A percentile compares a stretch with the other conserved stretches of the same genome.
These are phyloP conservation scores for Ophion slaviceki DNA, from an alignment of 2,888 invertebrate species.

Conservation along the genomic window DNA sequence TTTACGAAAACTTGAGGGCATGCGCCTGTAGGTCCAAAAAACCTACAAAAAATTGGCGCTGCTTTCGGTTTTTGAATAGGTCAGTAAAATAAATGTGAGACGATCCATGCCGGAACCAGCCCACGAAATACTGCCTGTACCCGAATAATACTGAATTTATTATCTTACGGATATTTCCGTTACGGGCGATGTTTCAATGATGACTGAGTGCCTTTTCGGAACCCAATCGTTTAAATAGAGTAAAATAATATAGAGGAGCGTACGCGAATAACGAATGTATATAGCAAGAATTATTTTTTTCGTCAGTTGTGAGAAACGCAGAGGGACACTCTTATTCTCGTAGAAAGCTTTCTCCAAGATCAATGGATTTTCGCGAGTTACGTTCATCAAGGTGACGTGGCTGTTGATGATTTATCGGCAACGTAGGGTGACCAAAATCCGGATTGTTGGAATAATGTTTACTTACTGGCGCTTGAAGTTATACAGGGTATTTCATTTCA, in stretches of 20 bases:
- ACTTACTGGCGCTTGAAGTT: too few relatives aligned
- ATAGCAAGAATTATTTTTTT: conserved; percentile 12
- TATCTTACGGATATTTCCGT: background rate
- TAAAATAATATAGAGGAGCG: conserved; percentile 39
- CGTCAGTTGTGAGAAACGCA: too few relatives aligned
- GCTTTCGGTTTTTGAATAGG: background rate
- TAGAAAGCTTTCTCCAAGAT: conserved; percentile 41
- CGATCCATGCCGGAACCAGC: conserved; percentile 2
- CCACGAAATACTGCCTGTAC: conserved; percentile 21
- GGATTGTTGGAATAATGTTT: too few relatives aligned
- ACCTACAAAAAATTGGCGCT: too few relatives aligned
- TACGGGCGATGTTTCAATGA: conserved; percentile 46
- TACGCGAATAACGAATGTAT: background rate
- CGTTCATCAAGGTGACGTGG: background rate
- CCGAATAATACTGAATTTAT: conserved; percentile 1
- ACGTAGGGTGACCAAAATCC: background rate
- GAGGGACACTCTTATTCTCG: conserved; percentile 52
- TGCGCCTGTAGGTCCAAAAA: too few relatives aligned
- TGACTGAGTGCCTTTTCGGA: conserved; percentile 53
- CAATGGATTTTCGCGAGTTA: background rate
- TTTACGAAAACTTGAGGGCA: too few relatives aligned
- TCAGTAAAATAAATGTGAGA: background rate
- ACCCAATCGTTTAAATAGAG: conserved; percentile 1
- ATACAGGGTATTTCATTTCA: too few relatives aligned
- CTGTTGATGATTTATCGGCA: background rate